A percentile compares a stretch with the other conserved stretches of the same genome.
Conservation (phyloP, 1,140 invertebrate genomes). For the Conus betulinus region DNA sequence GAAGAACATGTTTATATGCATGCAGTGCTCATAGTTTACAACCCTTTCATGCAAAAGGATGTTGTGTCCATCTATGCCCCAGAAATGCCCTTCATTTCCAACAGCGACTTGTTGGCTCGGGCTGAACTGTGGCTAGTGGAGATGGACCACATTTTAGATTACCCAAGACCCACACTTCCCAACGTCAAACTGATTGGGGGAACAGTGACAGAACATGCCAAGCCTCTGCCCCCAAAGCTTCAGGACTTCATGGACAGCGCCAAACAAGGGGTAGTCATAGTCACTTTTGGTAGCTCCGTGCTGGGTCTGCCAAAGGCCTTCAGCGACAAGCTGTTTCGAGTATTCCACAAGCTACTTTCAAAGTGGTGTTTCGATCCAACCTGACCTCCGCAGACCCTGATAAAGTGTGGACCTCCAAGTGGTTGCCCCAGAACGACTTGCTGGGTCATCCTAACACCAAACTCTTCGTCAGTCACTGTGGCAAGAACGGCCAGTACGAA, state of each 20-base stretch:
- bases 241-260: slow-evolving; percentile 37
- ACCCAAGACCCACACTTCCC: slow-evolving; percentile 47
- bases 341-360: slow-evolving; percentile 29
- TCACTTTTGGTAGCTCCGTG: slow-evolving; percentile 48
- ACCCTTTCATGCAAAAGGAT: not conserved
- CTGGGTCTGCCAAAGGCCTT: slow-evolving; percentile 17
- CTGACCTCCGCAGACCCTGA: slow-evolving; percentile 30
- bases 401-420: slow-evolving; percentile 30
- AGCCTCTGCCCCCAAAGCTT: slow-evolving; percentile 33
- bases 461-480: slow-evolving; percentile 85
- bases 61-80: slow-evolving; percentile 28
- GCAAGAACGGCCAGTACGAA: slow-evolving; percentile 82
- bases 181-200: slow-evolving; percentile 56
- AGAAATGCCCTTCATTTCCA: slow-evolving; percentile 6
- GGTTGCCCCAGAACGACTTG: slow-evolving; percentile 49
- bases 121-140: slow-evolving; percentile 50
- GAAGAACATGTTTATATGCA: not conserved
- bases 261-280: slow-evolving; percentile 46
- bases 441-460: slow-evolving; percentile 60
- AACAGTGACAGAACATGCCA: slow-evolving; percentile 32
- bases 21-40: not conserved
- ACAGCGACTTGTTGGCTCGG: slow-evolving; percentile 8
- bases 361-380: slow-evolving; percentile 33
- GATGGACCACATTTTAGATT: slow-evolving; percentile 53
- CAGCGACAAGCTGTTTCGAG: slow-evolving; percentile 36